Percentiles rank a stretch among this genome's conserved stretches.
phyloP scores from a whole-genome alignment of 2,797 vertebrate genomes.

The Rachycentron canadum region DNA sequence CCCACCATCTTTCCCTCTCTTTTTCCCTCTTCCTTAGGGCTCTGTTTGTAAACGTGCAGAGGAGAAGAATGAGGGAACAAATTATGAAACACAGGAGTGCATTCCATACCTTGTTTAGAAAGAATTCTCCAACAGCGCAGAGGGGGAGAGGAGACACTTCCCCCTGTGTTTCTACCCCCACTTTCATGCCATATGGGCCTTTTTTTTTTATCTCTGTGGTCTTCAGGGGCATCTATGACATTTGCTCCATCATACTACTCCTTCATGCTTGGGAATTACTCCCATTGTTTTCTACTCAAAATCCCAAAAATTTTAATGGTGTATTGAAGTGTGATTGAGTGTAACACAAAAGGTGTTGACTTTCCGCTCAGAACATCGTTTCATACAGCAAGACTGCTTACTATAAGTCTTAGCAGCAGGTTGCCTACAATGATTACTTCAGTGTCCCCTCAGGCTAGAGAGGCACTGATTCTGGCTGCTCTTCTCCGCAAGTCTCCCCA shows the following conservation, averaged over 20 bases:
- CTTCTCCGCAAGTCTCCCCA: slow-evolving; percentile 31
- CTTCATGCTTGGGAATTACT: neutral
- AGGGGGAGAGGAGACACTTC: slow-evolving; percentile 66
- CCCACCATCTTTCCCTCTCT: slow-evolving; percentile 47
- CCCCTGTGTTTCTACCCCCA: slow-evolving; percentile 57
- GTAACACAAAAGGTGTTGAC: neutral
- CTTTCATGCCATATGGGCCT: slow-evolving; percentile 70
- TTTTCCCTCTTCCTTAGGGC: slow-evolving; percentile 53
- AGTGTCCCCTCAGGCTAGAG: slow-evolving; percentile 8
- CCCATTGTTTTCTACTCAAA: neutral
- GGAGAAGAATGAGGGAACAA: slow-evolving; percentile 82
- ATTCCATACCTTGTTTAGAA: slow-evolving; percentile 91
- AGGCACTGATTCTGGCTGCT: slow-evolving; percentile 22
- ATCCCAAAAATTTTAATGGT: neutral
- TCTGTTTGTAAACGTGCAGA: slow-evolving; percentile 82
- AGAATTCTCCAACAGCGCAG: slow-evolving; percentile 79
- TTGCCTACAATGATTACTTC: slow-evolving; percentile 3
- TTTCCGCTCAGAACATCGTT: slow-evolving; percentile 3
- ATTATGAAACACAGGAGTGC: slow-evolving; percentile 85
- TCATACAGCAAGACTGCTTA: neutral
- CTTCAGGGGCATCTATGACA: slow-evolving; percentile 38
- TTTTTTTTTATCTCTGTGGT: slow-evolving; percentile 67
- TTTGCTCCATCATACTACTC: slow-evolving; percentile 27
- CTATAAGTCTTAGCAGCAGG: slow-evolving; percentile 11
- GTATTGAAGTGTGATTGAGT: neutral